phyloP scores from a whole-genome alignment of 2,113 vertebrate species.

The Vidua chalybeata region DNA sequence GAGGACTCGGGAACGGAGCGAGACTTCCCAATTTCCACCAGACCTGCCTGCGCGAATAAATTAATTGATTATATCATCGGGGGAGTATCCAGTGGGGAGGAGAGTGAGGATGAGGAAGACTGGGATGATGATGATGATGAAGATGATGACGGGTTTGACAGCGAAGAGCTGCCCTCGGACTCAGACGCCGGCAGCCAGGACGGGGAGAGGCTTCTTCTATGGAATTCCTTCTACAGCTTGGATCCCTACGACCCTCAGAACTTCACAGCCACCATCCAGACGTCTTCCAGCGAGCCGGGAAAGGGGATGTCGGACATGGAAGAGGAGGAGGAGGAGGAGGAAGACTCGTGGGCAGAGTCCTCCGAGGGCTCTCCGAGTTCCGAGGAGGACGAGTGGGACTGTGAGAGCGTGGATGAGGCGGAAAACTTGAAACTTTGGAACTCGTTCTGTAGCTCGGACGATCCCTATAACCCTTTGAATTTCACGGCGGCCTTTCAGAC shows the following conservation, averaged over 20 bases:
- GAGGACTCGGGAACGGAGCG: neutral
- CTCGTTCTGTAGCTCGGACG: slow-evolving; percentile 82
- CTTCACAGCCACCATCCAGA: slow-evolving; percentile 84
- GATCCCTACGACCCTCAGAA: slow-evolving; percentile 90
- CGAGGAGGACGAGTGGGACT: slow-evolving; percentile 75
- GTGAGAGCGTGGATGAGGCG: slow-evolving; percentile 79
- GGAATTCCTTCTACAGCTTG: slow-evolving; percentile 80
- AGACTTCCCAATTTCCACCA: neutral
- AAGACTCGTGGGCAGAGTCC: slow-evolving; percentile 32
- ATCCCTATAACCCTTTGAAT: slow-evolving; percentile 90
- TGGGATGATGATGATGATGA: slow-evolving; percentile 68
- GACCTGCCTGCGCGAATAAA: slow-evolving; percentile 83
- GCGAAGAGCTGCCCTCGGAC: slow-evolving; percentile 79
- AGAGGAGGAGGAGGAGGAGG: neutral
- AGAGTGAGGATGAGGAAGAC: slow-evolving; percentile 60
- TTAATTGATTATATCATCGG: slow-evolving; percentile 94
- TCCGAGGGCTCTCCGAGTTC: slow-evolving; percentile 43
- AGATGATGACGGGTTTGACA: slow-evolving; percentile 86
- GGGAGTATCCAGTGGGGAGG: slow-evolving; percentile 79
- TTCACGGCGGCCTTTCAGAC: slow-evolving; percentile 85
- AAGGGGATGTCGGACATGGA: neutral
- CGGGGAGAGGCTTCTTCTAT: slow-evolving; percentile 76
- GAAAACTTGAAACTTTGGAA: slow-evolving; percentile 84
- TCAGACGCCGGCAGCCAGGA: slow-evolving; percentile 63
- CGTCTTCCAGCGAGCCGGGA: neutral